A percentile compares a stretch with the other conserved stretches of the same genome.
Evolutionary conservation across 2,888 invertebrate species (phyloP).

Genomic region (Smittia aterrima): DNA sequence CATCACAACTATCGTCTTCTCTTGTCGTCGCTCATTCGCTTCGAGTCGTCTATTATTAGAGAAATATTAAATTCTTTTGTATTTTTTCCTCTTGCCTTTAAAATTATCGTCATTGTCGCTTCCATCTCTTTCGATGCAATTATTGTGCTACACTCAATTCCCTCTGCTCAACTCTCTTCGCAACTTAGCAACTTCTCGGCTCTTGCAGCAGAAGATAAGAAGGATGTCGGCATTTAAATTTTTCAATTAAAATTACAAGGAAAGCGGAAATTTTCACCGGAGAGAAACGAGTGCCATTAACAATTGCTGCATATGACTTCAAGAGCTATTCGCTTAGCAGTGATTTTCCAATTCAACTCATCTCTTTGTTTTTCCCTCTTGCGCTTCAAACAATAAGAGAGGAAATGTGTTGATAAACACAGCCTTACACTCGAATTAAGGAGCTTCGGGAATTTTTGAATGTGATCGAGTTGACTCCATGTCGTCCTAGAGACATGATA

Average conservation of each 20-base stretch:
- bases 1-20: neutral
- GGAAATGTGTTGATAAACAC: neutral
- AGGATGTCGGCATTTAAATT: neutral
- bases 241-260: neutral
- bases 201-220: too few species aligned
- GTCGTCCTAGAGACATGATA: neutral
- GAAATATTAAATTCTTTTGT: slow-evolving; percentile 17
- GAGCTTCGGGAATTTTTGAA: neutral
- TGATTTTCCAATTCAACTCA: neutral
- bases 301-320: slow-evolving; percentile 21
- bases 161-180: too few species aligned
- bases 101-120: neutral
- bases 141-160: neutral
- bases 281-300: neutral
- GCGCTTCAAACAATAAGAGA: neutral
- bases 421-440: neutral
- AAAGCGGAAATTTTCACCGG: neutral
- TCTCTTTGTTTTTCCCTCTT: neutral
- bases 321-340: neutral
- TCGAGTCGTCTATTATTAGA: neutral
- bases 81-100: neutral
- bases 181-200: too few species aligned
- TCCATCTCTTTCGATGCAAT: neutral
- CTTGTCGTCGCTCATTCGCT: neutral
- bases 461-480: neutral